A percentile compares a stretch with the other conserved stretches of the same genome.
These are phyloP conservation scores for Drosophila funebris DNA, from an alignment of 1,140 invertebrate species.

Conservation along the genomic window DNA sequence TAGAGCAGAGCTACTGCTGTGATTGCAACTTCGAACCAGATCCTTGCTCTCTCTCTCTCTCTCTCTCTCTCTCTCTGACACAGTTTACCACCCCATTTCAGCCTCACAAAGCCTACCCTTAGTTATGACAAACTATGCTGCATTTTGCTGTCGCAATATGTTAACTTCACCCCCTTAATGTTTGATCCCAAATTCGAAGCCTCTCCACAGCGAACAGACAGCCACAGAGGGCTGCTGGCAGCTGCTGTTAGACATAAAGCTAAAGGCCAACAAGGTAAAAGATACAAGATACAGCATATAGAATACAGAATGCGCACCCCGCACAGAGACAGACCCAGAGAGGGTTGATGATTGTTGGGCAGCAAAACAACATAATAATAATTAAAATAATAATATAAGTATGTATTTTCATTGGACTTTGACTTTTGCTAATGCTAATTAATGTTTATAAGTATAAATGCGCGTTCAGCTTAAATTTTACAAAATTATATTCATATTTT, in stretches of 20 bases:
- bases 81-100: slow-evolving; percentile 10
- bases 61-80: not conserved
- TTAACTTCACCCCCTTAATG: slow-evolving; percentile 9
- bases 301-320: not conserved
- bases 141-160: slow-evolving; percentile 6
- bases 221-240: slow-evolving; percentile 25
- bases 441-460: slow-evolving; percentile 40
- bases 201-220: too few species aligned
- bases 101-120: slow-evolving; percentile 9
- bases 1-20: not conserved
- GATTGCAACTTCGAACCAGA: slow-evolving; percentile 14
- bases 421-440: slow-evolving; percentile 24
- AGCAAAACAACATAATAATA: slow-evolving; percentile 16
- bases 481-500: slow-evolving; percentile 15
- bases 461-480: slow-evolving; percentile 22
- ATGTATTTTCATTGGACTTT: slow-evolving; percentile 60
- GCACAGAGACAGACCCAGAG: not conserved
- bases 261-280: slow-evolving; percentile 16
- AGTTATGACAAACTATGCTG: slow-evolving; percentile 31
- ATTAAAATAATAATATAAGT: slow-evolving; percentile 24
- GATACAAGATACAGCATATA: slow-evolving; percentile 5
- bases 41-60: not conserved
- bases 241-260: slow-evolving; percentile 28
- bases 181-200: slow-evolving; percentile 21
- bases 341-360: slow-evolving; percentile 24